Evolutionary conservation across 2,113 vertebrate genomes (phyloP).

Genomic region (Glareola pratincola): DNA sequence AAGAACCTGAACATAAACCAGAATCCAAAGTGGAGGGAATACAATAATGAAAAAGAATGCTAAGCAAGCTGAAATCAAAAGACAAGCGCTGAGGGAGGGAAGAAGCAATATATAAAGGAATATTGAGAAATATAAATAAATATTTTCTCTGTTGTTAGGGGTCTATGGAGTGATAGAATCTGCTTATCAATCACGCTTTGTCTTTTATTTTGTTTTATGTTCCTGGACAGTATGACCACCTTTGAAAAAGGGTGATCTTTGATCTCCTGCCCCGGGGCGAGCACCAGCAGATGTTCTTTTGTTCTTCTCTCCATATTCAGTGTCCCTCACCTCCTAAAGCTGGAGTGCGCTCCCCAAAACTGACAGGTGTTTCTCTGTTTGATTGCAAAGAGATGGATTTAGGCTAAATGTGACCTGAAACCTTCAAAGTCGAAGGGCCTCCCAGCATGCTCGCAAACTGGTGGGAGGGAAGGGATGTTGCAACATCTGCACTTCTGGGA

Average conservation of each 20-base stretch:
- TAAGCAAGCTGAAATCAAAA: conserved; percentile 51
- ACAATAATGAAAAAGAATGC: conserved; percentile 47
- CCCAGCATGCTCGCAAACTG: background rate
- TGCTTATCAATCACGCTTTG: conserved; percentile 3
- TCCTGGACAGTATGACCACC: conserved; percentile 8
- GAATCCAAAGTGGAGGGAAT: conserved; percentile 35
- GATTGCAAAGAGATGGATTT: conserved; percentile 33
- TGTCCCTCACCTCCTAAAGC: conserved; percentile 10
- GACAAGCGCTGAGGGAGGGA: background rate
- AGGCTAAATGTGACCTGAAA: conserved; percentile 47
- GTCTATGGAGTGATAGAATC: background rate
- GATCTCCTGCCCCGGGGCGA: conserved; percentile 5
- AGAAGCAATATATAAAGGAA: background rate
- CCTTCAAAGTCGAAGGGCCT: conserved; percentile 26
- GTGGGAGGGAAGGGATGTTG: background rate
- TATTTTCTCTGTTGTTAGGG: background rate
- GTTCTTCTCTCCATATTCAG: background rate
- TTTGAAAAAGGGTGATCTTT: conserved; percentile 42
- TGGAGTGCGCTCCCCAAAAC: background rate
- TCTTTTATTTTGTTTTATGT: conserved; percentile 12
- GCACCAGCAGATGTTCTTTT: conserved; percentile 49
- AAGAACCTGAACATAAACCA: conserved; percentile 54
- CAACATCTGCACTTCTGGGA: conserved; percentile 18
- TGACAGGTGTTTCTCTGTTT: conserved; percentile 50
- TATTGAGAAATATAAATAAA: background rate